Evolutionary conservation across 53 echinoderm and acorn worm genomes (phyloP).

Genomic region (Echinometra lucunter): DNA sequence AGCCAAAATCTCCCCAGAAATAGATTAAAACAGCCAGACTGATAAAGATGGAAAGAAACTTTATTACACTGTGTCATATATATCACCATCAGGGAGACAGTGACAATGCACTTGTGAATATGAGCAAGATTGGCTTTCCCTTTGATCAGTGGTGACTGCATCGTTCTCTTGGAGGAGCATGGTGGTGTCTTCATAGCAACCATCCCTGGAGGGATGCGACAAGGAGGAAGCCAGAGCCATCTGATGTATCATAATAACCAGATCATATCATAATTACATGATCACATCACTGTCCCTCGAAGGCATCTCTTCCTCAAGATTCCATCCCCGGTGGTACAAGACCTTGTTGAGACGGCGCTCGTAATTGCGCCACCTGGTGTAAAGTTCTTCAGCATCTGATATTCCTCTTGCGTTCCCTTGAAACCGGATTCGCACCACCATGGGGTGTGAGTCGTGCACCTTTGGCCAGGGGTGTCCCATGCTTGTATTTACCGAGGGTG

Average conservation of each 20-base stretch:
- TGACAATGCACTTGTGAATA: conserved; percentile 17
- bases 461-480: conserved; percentile 35
- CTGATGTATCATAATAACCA: conserved; percentile 50
- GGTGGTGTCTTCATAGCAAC: conserved; percentile 22
- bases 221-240: conserved; percentile 15
- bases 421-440: conserved; percentile 44
- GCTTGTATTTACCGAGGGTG: background rate
- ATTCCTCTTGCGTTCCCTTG: conserved; percentile 5
- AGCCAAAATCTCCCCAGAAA: background rate
- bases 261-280: conserved; percentile 67
- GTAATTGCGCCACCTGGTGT: conserved; percentile 62
- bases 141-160: conserved; percentile 48
- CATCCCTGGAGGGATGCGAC: conserved; percentile 15
- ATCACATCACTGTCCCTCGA: conserved; percentile 55
- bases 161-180: background rate
- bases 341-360: conserved; percentile 34
- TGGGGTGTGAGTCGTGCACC: conserved; percentile 30
- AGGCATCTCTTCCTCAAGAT: background rate
- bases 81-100: background rate
- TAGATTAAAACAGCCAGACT: conserved; percentile 5
- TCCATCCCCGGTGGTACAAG: background rate
- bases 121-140: conserved; percentile 29
- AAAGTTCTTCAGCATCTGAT: conserved; percentile 42
- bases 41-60: background rate
- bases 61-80: background rate